phyloP scores from a whole-genome alignment of 2,113 vertebrate species.

The Tonatia bakeri region DNA sequence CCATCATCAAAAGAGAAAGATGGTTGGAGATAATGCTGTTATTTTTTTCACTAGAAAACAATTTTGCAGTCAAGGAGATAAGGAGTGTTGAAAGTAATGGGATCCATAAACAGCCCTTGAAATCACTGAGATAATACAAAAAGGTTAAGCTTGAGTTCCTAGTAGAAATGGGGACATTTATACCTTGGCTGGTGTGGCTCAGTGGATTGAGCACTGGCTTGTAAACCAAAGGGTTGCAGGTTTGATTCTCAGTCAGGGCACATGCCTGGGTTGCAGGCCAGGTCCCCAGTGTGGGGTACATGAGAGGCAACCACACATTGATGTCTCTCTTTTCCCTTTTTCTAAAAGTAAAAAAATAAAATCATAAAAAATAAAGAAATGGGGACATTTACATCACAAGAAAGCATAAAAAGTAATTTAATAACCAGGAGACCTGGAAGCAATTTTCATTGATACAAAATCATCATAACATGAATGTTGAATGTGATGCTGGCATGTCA shows the following conservation, averaged over 20 bases:
- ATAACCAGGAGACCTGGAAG: background rate
- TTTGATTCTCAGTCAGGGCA: no score
- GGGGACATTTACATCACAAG: constrained; percentile 54
- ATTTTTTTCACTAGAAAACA: constrained; percentile 51
- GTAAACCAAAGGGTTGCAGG: no score
- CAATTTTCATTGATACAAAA: constrained; percentile 5
- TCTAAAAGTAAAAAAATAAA: no score
- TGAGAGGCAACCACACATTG: no score
- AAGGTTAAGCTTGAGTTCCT: constrained; percentile 64
- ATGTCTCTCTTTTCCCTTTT: no score
- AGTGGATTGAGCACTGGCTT: no score
- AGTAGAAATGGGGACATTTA: constrained; percentile 41
- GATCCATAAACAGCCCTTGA: constrained; percentile 54
- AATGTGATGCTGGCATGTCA: background rate
- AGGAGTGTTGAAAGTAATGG: constrained; percentile 67
- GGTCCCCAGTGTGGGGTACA: no score
- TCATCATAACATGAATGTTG: background rate
- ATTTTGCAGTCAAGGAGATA: constrained; percentile 73
- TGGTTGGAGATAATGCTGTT: constrained; percentile 67
- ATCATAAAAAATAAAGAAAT: background rate
- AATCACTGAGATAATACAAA: constrained; percentile 54
- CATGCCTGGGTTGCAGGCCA: no score
- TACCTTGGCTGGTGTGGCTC: no score
- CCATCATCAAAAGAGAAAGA: constrained; percentile 45
- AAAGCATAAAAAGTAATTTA: constrained; percentile 63